Conservation (phyloP, 1,140 invertebrate genomes). For the Rhagoletis pomonella region DNA sequence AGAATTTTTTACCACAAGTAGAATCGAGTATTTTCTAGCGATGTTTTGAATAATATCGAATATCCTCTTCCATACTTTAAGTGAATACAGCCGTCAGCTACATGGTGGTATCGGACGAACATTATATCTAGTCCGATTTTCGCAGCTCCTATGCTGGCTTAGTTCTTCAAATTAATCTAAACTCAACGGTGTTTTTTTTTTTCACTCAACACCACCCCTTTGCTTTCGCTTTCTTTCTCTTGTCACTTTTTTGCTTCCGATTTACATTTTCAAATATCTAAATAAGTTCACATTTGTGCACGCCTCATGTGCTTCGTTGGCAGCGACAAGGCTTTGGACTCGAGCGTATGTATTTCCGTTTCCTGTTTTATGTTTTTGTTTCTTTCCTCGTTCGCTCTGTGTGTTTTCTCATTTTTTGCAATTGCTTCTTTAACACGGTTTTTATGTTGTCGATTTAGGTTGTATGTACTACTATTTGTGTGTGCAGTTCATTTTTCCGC, state of each 20-base stretch:
- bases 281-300: background rate
- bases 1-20: too few species aligned
- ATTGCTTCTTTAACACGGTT: background rate
- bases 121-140: background rate
- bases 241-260: slow-evolving; percentile 35
- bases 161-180: background rate
- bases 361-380: background rate
- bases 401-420: background rate
- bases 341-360: slow-evolving; percentile 29
- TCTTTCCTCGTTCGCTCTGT: background rate
- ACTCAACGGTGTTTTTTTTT: background rate
- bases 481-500: background rate
- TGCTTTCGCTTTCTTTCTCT: background rate
- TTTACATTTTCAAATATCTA: background rate
- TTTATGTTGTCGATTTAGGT: background rate
- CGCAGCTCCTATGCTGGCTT: background rate
- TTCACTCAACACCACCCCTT: too few species aligned
- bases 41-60: too few species aligned
- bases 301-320: background rate
- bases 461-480: background rate
- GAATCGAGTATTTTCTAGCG: too few species aligned
- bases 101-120: too few species aligned
- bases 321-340: background rate
- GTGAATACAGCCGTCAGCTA: background rate
- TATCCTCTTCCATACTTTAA: background rate